A percentile compares a stretch with the other conserved stretches of the same genome.
Conservation (phyloP, 2,113 vertebrate genomes). For the Melanocharis versteri region DNA sequence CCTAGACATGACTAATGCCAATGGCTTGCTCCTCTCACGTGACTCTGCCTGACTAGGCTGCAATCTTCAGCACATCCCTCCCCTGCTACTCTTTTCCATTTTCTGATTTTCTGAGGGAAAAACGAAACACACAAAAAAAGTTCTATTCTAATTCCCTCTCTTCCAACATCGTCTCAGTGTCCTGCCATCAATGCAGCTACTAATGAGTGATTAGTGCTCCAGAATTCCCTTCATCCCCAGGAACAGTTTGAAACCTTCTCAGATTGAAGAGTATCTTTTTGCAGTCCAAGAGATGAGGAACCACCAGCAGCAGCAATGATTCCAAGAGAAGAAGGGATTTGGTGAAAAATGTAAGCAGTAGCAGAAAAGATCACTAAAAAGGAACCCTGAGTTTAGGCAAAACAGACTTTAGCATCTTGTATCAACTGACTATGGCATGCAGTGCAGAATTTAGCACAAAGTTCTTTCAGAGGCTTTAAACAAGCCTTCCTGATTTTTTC, state of each 20-base stretch:
- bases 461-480: background rate
- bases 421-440: background rate
- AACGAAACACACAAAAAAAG: background rate
- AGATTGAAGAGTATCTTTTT: background rate
- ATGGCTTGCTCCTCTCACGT: background rate
- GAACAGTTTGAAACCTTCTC: background rate
- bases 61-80: background rate
- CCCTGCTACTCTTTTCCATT: background rate
- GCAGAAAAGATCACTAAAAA: background rate
- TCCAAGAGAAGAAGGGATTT: background rate
- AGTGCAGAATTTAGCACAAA: background rate
- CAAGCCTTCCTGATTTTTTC: background rate
- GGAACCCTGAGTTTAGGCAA: background rate
- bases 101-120: background rate
- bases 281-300: background rate
- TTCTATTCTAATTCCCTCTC: background rate
- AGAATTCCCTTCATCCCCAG: background rate
- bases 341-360: background rate
- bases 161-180: background rate
- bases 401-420: background rate
- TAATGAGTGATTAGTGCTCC: background rate
- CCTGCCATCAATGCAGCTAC: background rate
- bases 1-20: background rate
- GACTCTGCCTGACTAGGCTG: background rate
- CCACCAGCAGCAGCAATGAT: conserved; percentile 25